These are phyloP conservation scores for Camelus bactrianus DNA, from an alignment of 2,113 vertebrate genomes.

Conservation along the genomic window DNA sequence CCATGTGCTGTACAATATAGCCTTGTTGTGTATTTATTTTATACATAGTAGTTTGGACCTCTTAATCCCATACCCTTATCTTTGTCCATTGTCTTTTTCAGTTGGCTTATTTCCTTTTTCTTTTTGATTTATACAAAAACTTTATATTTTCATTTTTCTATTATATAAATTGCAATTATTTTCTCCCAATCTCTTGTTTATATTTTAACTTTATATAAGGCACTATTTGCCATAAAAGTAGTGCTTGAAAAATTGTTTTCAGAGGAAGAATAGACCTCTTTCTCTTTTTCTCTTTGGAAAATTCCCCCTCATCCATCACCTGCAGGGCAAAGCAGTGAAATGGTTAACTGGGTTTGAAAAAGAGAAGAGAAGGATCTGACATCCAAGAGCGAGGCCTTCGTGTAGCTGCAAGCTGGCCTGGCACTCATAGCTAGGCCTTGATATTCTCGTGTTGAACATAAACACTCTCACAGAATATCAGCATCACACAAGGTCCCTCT, in stretches of 20 bases:
- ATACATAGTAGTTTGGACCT: not conserved
- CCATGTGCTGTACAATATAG: not conserved
- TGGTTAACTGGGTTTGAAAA: not conserved
- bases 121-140: not conserved
- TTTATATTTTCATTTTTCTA: not conserved
- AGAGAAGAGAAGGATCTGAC: not conserved
- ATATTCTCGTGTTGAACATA: not conserved
- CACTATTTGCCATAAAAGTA: not conserved
- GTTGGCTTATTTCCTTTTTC: not conserved
- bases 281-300: not conserved
- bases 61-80: not conserved
- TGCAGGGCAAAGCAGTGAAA: not conserved
- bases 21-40: not conserved
- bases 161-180: not conserved
- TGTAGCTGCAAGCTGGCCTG: not conserved
- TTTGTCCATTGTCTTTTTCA: not conserved
- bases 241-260: not conserved
- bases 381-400: not conserved
- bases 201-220: not conserved
- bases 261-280: not conserved
- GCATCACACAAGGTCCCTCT: not conserved
- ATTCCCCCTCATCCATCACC: not conserved
- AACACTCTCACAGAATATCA: not conserved
- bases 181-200: not conserved
- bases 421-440: not conserved